Conservation (phyloP, 1,140 invertebrate species). For the Mamestra configurata region DNA sequence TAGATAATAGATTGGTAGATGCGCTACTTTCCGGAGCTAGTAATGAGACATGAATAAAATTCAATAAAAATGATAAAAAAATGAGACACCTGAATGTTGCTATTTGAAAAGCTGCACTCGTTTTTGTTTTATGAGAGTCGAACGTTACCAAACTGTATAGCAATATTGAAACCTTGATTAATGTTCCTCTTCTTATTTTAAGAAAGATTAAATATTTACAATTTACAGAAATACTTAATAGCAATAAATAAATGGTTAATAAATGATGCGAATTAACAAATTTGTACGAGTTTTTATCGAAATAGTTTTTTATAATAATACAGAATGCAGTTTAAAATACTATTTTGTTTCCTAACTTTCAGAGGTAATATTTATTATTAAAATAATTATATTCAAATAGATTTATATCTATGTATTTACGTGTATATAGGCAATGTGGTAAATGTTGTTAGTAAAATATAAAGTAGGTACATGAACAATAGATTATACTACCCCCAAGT, state of each 20-base stretch:
- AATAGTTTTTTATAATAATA: slow-evolving; percentile 88
- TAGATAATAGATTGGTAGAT: slow-evolving; percentile 86
- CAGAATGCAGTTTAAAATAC: slow-evolving; percentile 84
- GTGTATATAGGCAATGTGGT: slow-evolving; percentile 78
- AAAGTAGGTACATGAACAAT: slow-evolving; percentile 77
- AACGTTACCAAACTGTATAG: slow-evolving; percentile 87
- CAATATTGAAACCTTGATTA: slow-evolving; percentile 87
- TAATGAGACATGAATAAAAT: slow-evolving; percentile 67
- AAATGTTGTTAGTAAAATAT: slow-evolving; percentile 78
- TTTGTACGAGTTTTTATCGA: slow-evolving; percentile 87
- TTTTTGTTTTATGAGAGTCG: slow-evolving; percentile 78
- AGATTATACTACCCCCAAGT: slow-evolving; percentile 84
- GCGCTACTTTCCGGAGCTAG: slow-evolving; percentile 84
- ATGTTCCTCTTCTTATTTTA: slow-evolving; percentile 89
- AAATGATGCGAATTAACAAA: slow-evolving; percentile 85
- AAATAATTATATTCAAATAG: slow-evolving; percentile 84
- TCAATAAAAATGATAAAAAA: slow-evolving; percentile 63
- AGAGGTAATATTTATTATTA: slow-evolving; percentile 88
- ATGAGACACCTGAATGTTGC: slow-evolving; percentile 80
- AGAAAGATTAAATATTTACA: slow-evolving; percentile 89
- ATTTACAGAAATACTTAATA: slow-evolving; percentile 86
- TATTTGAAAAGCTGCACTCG: slow-evolving; percentile 88
- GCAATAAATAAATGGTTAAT: slow-evolving; percentile 87
- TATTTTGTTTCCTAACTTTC: slow-evolving; percentile 88
- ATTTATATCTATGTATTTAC: slow-evolving; percentile 86